Base-by-base conservation (phyloP, 2,113 vertebrate species). In the Turdus rufiventris region DNA sequence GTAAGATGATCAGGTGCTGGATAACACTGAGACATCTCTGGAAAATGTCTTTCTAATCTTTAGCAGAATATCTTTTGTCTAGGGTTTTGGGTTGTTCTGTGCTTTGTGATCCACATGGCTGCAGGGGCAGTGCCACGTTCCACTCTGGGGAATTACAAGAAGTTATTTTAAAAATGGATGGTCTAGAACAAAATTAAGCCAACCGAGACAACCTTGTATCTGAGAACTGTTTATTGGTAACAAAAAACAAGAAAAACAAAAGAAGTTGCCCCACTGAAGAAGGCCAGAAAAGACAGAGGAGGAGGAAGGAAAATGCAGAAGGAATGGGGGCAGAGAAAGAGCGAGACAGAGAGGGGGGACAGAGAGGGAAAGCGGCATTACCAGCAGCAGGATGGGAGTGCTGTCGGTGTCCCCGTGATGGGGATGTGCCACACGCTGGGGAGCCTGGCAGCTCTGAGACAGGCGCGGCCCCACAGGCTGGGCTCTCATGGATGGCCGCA, bases 401-500 rank as follows among this genome's bases (percentile, higher is more conserved):
- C 50, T 51, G 50, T 29, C 16, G 26, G 50, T 51, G 50, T 51
- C 26, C 26, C 26, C 14, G 16, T 51, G 50, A 28, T 6, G 6
- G 50, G 50, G 26, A 51, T 29, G 26, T 17, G 50, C 50, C 50
- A 51, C 50, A 51, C 9, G 26, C 50, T 29, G 15, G 26, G 48
- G 26, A 28, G 50, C 15, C 50, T 18, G 50, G 50, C 50, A 51
- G 72, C 72, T 48, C 56, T 12, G 8, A 12, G 15, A 31, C 43
- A 36, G 19, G 40, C 6, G 0, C 5, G 1, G 34, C 34, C 29
- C 26, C 34, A 12, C 26, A 21, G 66, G 25, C 47, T 29, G 3
- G 5, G 25, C 25, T 50, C 45, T n/a, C 4, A 1, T 10, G 8
- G 17, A 45, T 2, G 1, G 47, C 45, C 4, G 6, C 14, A 29